Percentiles rank a stretch among this genome's conserved stretches.
Evolutionary conservation across 1,140 invertebrate species (phyloP).

Genomic region (Zaprionus inermis): DNA sequence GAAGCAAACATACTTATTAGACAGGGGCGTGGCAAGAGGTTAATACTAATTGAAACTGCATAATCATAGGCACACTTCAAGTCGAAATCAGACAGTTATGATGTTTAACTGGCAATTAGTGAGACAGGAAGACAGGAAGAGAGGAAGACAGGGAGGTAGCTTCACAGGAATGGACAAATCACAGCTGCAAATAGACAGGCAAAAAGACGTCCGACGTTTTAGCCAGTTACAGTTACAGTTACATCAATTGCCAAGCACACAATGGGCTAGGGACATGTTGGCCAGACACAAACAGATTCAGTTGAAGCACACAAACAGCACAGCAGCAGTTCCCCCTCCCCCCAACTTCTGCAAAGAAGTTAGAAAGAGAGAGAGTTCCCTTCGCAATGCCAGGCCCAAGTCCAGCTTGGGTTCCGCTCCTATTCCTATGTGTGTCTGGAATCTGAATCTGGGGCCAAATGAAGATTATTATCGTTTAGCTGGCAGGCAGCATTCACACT

Average conservation of each 20-base stretch:
- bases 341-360: conserved; percentile 11
- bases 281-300: conserved; percentile 58
- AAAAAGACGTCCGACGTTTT: conserved; percentile 72
- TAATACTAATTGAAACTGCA: conserved; percentile 75
- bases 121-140: conserved; percentile 37
- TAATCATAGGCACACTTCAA: conserved; percentile 54
- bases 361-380: background rate
- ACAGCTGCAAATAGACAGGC: conserved; percentile 74
- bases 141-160: conserved; percentile 1
- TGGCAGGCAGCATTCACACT: conserved; percentile 49
- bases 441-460: conserved; percentile 40
- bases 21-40: conserved; percentile 28
- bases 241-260: conserved; percentile 69
- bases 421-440: background rate
- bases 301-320: conserved; percentile 43
- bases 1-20: background rate
- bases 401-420: conserved; percentile 1
- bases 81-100: conserved; percentile 51
- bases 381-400: background rate
- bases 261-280: conserved; percentile 73
- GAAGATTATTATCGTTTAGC: conserved; percentile 75
- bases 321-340: conserved; percentile 2
- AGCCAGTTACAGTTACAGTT: conserved; percentile 65
- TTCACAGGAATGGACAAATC: conserved; percentile 55
- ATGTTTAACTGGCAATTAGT: conserved; percentile 77